Percentiles rank a stretch among this genome's conserved stretches.
phyloP scores from a whole-genome alignment of 2,888 invertebrate species.

The Aromia moschata region DNA sequence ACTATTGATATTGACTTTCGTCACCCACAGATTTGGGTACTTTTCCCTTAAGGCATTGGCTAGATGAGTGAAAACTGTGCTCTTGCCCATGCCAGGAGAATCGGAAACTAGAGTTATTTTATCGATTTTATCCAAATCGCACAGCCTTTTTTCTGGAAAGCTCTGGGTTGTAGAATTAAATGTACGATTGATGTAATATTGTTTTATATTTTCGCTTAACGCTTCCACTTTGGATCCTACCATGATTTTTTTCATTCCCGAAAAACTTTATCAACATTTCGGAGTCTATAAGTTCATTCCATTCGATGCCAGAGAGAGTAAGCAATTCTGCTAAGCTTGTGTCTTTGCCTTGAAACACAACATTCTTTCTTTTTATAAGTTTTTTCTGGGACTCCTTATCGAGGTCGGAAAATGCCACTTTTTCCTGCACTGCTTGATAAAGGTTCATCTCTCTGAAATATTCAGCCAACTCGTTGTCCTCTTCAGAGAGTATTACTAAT shows the following conservation, averaged over 20 bases:
- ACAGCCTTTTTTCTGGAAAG: constrained; percentile 3
- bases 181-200: constrained; percentile 13
- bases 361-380: neutral
- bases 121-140: neutral
- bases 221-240: neutral
- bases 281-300: neutral
- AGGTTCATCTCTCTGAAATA: neutral
- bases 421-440: neutral
- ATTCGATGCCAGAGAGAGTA: neutral
- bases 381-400: neutral
- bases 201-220: neutral
- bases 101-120: constrained; percentile 21
- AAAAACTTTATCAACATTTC: constrained; percentile 12
- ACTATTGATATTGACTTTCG: constrained; percentile 12
- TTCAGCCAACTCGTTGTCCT: neutral
- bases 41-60: neutral
- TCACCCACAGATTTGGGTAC: constrained; percentile 7
- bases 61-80: constrained; percentile 13
- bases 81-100: constrained; percentile 23
- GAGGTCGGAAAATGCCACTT: neutral
- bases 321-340: neutral
- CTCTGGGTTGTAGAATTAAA: neutral
- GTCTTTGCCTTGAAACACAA: constrained; percentile 16
- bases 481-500: neutral
- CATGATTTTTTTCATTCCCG: neutral